These are phyloP conservation scores for Pantherophis guttatus DNA, from an alignment of 2,113 vertebrate species.

Conservation along the genomic window DNA sequence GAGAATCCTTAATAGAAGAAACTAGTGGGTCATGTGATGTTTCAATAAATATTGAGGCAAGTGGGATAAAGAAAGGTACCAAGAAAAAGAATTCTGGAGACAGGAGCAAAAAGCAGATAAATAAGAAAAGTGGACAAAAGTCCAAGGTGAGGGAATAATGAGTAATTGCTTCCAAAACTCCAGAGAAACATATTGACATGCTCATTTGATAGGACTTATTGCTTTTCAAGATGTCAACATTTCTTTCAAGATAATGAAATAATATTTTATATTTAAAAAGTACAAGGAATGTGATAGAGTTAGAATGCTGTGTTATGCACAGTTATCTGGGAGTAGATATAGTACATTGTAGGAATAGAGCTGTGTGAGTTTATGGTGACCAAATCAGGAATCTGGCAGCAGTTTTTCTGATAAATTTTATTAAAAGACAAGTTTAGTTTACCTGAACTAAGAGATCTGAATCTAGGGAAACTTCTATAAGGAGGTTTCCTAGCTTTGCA, in stretches of 20 bases:
- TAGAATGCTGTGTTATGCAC: background rate
- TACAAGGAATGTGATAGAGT: background rate
- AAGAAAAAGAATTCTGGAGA: background rate
- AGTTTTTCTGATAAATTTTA: background rate
- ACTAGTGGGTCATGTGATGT: background rate
- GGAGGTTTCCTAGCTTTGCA: background rate
- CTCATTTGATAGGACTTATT: background rate
- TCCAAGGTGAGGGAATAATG: conserved; percentile 8
- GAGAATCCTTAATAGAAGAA: background rate
- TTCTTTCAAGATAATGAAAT: background rate
- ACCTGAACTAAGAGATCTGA: background rate
- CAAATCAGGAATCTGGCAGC: background rate
- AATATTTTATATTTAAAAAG: background rate
- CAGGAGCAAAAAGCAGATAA: background rate
- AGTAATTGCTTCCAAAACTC: background rate
- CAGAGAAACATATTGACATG: background rate
- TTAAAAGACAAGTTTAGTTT: background rate
- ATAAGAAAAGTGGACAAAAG: background rate
- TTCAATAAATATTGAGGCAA: background rate
- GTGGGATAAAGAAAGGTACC: background rate
- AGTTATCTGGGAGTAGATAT: background rate
- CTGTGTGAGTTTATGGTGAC: background rate
- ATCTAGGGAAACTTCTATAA: background rate
- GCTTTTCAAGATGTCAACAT: background rate
- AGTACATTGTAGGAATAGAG: background rate